These are phyloP conservation scores for Stegophylla sp. DNA, from an alignment of 2,888 invertebrate genomes.

Conservation along the genomic window DNA sequence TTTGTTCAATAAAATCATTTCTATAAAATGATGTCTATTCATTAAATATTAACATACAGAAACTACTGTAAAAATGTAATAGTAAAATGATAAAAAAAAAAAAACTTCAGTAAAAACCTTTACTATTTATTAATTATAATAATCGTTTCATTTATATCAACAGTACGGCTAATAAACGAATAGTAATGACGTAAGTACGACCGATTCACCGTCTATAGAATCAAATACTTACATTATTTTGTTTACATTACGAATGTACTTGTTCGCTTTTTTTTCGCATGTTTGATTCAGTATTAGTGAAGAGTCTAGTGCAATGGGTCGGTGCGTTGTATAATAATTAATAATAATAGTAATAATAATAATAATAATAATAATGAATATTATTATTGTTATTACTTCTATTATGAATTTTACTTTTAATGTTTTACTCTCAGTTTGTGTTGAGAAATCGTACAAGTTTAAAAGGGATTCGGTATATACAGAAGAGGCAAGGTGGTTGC, in stretches of 20 bases:
- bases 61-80: too few species aligned
- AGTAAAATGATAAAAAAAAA: too few species aligned
- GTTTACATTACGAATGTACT: background rate
- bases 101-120: too few species aligned
- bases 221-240: background rate
- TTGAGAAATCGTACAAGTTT: slow-evolving; percentile 52
- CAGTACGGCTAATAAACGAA: background rate
- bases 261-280: background rate
- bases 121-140: too few species aligned
- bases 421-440: slow-evolving; percentile 14
- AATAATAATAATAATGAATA: slow-evolving; percentile 13
- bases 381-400: slow-evolving; percentile 13
- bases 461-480: slow-evolving; percentile 33
- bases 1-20: too few species aligned
- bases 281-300: slow-evolving; percentile 3
- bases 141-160: too few species aligned
- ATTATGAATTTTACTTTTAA: slow-evolving; percentile 28
- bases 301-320: background rate
- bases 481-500: slow-evolving; percentile 19
- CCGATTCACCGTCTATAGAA: background rate
- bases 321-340: slow-evolving; percentile 17
- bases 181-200: background rate
- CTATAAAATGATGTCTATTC: too few species aligned
- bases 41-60: too few species aligned
- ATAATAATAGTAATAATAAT: too few species aligned